Evolutionary conservation across 35 echinoderm and acorn worm genomes (phyloP), one percentile per base, ranked within the genome.

Genomic region (Anneissia japonica): DNA sequence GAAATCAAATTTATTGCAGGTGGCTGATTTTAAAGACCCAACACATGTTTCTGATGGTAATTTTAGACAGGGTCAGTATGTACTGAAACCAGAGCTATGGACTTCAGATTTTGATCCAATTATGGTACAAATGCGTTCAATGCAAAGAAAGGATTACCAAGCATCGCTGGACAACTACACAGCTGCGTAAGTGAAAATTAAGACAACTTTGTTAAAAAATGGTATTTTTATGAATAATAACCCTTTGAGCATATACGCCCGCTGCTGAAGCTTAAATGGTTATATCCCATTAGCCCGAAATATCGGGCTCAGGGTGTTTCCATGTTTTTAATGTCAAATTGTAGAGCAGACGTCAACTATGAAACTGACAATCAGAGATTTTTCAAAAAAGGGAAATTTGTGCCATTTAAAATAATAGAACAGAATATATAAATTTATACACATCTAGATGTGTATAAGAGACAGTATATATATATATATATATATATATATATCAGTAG

Each of bases 81-180:
- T 85, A 0, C 96, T 92, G 28, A 94, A 99, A 82, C 36, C 96
- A 23, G 74, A 86, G 13, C 73, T 94, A 3, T 94, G 96, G 96
- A 76, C 78, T 16, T 94, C 73, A 6, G 89, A 99, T 4, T 99
- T 94, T 79, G 92, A 94, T 79, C 96, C 96, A 4, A 32, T 99
- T 0, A 86, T 91, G 40, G 87, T 88, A 13, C 91, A 94, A 87
- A 74, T 99, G 31, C 76, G 96, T 36, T 85, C 89, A 17, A 93
- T 99, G 92, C 92, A 99, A 36, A 88, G 87, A 40, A 93, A 93
- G 36, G 96, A 99, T 43, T 93, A 94, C 75, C 96, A 99, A 41
- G 79, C 64, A 72, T 89, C 96, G 4, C 87, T 99, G 89, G 92
- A 99, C 43, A 85, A 90, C 36, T 99, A 94, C 39, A 94, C 86